Evolutionary conservation across 2,113 vertebrate species (phyloP).

Genomic region (Anolis carolinensis): DNA sequence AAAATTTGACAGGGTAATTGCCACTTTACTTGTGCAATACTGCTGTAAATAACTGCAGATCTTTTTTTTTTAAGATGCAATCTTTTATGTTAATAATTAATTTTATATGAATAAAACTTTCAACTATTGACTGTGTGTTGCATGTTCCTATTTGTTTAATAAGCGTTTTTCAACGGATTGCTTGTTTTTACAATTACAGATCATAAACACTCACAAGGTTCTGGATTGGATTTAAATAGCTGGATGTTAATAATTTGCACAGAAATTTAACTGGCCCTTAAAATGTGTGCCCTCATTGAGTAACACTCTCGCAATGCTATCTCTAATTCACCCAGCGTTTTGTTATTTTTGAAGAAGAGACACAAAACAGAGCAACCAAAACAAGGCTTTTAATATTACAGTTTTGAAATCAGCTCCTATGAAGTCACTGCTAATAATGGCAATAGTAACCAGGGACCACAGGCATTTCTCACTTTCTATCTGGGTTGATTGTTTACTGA

Average conservation of each 20-base stretch:
- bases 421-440: not conserved
- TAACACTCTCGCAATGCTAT: not conserved
- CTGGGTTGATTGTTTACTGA: not conserved
- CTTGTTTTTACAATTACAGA: not conserved
- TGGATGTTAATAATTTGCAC: not conserved
- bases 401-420: not conserved
- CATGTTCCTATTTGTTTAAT: slow-evolving; percentile 13
- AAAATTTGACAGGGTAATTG: slow-evolving; percentile 92
- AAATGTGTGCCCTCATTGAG: not conserved
- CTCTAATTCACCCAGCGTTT: not conserved
- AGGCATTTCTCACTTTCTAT: slow-evolving; percentile 1
- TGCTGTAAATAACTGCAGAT: slow-evolving; percentile 88
- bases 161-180: not conserved
- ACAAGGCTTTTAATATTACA: not conserved
- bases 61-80: slow-evolving; percentile 75
- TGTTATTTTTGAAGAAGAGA: not conserved
- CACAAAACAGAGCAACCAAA: not conserved
- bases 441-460: not conserved
- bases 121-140: slow-evolving; percentile 54
- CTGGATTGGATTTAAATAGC: not conserved
- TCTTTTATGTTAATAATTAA: slow-evolving; percentile 81
- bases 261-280: not conserved
- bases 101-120: slow-evolving; percentile 87
- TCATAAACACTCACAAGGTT: not conserved
- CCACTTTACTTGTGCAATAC: slow-evolving; percentile 89